phyloP scores from a whole-genome alignment of 2,888 invertebrate genomes.

The Drosophila paramelanica region DNA sequence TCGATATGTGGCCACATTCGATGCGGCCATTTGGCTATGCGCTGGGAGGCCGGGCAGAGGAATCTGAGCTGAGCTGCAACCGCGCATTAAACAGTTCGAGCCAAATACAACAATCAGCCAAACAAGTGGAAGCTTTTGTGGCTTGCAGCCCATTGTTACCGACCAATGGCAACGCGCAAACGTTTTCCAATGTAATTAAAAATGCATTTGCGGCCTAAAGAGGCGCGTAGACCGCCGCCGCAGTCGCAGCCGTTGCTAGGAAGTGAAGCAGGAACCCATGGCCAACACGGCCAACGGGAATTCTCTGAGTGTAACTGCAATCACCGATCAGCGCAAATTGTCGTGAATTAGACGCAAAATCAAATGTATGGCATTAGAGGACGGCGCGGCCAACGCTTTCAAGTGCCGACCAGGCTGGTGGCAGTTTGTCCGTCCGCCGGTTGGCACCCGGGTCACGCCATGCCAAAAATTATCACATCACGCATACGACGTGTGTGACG shows the following conservation, averaged over 20 bases:
- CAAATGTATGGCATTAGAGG: slow-evolving; percentile 69
- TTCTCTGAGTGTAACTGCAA: slow-evolving; percentile 36
- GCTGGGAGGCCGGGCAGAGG: slow-evolving; percentile 1
- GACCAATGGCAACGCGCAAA: slow-evolving; percentile 59
- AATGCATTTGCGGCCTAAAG: slow-evolving; percentile 72
- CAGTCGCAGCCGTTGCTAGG: slow-evolving; percentile 12
- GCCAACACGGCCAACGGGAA: slow-evolving; percentile 22
- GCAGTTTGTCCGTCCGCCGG: neutral
- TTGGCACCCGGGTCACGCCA: slow-evolving; percentile 49
- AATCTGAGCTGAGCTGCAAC: slow-evolving; percentile 28
- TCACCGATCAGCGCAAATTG: slow-evolving; percentile 74
- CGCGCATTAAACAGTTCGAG: slow-evolving; percentile 45
- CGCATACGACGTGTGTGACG: slow-evolving; percentile 75
- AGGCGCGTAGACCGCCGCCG: slow-evolving; percentile 52
- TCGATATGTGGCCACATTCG: slow-evolving; percentile 68
- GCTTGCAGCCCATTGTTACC: slow-evolving; percentile 30
- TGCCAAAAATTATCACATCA: slow-evolving; percentile 79
- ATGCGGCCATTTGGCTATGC: slow-evolving; percentile 20
- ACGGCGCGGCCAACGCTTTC: slow-evolving; percentile 49
- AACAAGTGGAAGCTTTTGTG: slow-evolving; percentile 31
- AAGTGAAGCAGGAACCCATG: slow-evolving; percentile 20
- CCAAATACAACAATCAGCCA: slow-evolving; percentile 77
- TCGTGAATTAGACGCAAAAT: slow-evolving; percentile 69
- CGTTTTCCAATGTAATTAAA: slow-evolving; percentile 78
- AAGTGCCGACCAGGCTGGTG: slow-evolving; percentile 57